phyloP scores from a whole-genome alignment of 2,113 vertebrate genomes.

The Lasiurus cinereus region DNA sequence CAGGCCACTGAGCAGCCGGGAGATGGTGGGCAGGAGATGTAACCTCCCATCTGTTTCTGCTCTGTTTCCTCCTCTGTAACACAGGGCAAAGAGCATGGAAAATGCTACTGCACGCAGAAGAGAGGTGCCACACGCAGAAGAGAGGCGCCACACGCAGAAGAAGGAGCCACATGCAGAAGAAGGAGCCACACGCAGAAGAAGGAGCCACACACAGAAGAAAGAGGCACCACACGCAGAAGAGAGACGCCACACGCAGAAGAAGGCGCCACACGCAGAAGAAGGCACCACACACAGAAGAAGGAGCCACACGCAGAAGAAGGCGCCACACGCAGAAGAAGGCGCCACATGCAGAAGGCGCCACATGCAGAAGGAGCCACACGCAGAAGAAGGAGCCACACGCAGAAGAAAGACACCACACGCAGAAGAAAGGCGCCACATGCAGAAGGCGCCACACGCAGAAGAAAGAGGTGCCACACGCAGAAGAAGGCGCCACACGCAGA shows the following conservation, averaged over 20 bases:
- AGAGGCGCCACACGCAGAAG: neutral
- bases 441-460: neutral
- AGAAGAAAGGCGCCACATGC: too few species aligned
- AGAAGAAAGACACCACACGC: neutral
- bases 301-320: neutral
- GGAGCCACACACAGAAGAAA: too few species aligned
- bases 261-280: neutral
- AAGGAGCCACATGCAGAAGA: neutral
- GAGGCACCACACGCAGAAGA: neutral
- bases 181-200: neutral
- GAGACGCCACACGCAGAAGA: neutral
- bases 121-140: neutral
- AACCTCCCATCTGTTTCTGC: neutral
- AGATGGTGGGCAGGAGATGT: neutral
- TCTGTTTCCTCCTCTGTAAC: neutral
- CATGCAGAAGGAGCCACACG: accelerated
- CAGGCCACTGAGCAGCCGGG: neutral
- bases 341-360: too few species aligned
- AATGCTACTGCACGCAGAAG: neutral
- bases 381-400: neutral
- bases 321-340: neutral
- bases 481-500: neutral
- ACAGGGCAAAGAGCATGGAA: neutral
- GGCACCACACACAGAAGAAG: neutral
- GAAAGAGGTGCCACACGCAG: neutral